Evolutionary conservation across 2,113 vertebrate genomes (phyloP).

Genomic region (Platichthys stellatus): DNA sequence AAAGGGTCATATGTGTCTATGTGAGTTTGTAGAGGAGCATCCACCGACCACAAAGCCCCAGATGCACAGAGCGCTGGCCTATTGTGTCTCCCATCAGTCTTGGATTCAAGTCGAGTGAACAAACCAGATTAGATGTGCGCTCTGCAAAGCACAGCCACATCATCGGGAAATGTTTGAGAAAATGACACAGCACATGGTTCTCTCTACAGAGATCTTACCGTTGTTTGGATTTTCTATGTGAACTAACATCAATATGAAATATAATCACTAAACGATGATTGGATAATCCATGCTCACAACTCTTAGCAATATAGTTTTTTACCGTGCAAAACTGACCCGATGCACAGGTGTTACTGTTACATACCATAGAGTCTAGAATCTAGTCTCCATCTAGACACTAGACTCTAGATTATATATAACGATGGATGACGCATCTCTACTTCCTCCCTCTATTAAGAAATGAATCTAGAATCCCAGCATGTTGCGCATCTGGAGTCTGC

Average conservation of each 20-base stretch:
- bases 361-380: too few relatives aligned
- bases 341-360: too few relatives aligned
- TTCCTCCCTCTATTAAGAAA: too few relatives aligned
- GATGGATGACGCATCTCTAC: too few relatives aligned
- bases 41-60: neutral
- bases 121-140: neutral
- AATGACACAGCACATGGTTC: neutral
- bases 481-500: too few relatives aligned
- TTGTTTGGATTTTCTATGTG: neutral
- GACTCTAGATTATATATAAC: too few relatives aligned
- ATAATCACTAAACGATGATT: neutral
- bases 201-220: neutral
- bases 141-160: neutral
- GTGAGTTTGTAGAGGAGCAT: neutral
- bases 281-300: neutral
- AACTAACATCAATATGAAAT: neutral
- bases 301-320: too few relatives aligned
- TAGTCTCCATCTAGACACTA: too few relatives aligned
- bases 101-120: neutral
- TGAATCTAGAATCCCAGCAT: too few relatives aligned
- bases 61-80: neutral
- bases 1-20: neutral
- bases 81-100: neutral
- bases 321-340: too few relatives aligned
- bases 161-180: neutral